Base-by-base conservation (phyloP, 2,113 vertebrate genomes). In the Notarius lentiginosus region DNA sequence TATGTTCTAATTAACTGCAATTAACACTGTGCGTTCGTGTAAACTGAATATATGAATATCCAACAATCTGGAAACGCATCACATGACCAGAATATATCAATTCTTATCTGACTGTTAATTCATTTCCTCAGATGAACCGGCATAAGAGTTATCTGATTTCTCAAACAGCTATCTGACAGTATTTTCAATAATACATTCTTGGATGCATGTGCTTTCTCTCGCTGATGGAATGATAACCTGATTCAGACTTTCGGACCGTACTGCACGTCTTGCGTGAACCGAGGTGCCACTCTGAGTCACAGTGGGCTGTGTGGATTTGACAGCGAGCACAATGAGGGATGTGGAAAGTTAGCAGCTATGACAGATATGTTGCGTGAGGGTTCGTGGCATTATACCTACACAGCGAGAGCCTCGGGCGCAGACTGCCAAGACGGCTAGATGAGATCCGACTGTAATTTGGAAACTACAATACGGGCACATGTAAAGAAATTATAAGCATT, bases 321-420 rank as follows among this genome's bases (percentile, higher is more conserved):
- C 83, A 87, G 79, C 41, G 49, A 41, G 66, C 68, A 49, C 24
- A 60, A 73, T 82, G 86, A 66, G 83, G 77, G 70, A 82, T 65
- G 79, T 87, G 79, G 63, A 60, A 85, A 53, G 34, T 85, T 82
- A 84, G 79, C 85, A 87, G 60, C 77, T 61, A 76, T 77, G 68
- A 82, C 88, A 79, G 86, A 89, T 79, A 84, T 65, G 76, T 63
- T 82, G 66, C 60, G 83, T 66, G 76, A 84, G 66, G 85, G 82
- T 86, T 83, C 27, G 14, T 60, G 70, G 58, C 70, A 77, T 83
- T 61, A 41, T 84, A 89, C 72, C 68, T 53, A 84, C 82, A 84
- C 34, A 66, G 68, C 72, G 30, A 82, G 72, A 65, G 79, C 85
- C 24, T 80, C 11, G n/a, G 76, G 82, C 79, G 49, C 65, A 41